A percentile compares a stretch with the other conserved stretches of the same genome.
phyloP scores from a whole-genome alignment of 2,797 vertebrate species.

The Numenius phaeopus region DNA sequence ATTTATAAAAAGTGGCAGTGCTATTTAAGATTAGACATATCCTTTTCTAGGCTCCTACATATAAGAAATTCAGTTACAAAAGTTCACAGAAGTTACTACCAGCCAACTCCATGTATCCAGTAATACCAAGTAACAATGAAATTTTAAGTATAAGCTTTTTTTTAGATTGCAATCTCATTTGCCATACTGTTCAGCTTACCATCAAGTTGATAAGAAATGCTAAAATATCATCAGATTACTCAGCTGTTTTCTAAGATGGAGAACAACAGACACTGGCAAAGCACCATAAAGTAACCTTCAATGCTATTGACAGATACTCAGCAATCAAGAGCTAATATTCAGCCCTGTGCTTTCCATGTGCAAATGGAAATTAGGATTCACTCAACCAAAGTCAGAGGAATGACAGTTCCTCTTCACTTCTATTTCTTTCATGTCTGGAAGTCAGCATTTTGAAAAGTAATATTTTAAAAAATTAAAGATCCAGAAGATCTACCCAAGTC shows the following conservation, averaged over 20 bases:
- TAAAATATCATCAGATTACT: neutral
- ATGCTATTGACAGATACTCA: neutral
- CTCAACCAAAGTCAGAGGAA: neutral
- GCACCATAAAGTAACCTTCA: neutral
- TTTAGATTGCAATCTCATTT: neutral
- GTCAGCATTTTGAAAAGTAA: neutral
- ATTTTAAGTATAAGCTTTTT: neutral
- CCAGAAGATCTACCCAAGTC: neutral
- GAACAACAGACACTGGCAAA: neutral
- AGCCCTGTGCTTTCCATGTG: neutral
- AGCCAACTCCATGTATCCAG: neutral
- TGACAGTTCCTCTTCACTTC: neutral
- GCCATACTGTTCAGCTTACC: neutral
- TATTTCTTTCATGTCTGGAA: neutral
- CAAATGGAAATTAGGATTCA: neutral
- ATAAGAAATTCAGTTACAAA: neutral
- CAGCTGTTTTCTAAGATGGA: neutral
- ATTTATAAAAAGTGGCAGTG: neutral
- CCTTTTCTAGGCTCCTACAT: neutral
- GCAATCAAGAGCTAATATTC: neutral
- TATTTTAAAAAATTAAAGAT: neutral
- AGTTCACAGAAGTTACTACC: neutral
- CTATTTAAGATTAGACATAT: neutral
- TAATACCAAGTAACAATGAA: rapidly evolving
- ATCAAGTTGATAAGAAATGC: neutral